Percentiles rank a stretch among this genome's conserved stretches.
These are phyloP conservation scores for Xyrauchen texanus DNA, from an alignment of 2,113 vertebrate genomes.

Conservation along the genomic window DNA sequence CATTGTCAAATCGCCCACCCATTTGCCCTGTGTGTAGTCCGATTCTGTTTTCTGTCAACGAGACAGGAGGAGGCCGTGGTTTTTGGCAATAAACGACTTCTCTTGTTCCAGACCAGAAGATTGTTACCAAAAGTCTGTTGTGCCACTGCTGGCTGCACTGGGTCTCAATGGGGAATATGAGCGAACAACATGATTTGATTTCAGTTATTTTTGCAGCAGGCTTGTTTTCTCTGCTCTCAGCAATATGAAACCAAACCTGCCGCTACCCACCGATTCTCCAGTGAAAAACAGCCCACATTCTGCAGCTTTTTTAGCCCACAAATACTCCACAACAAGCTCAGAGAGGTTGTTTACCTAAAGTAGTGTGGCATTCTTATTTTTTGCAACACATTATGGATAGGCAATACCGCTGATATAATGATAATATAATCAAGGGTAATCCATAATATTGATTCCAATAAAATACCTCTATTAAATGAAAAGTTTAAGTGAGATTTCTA, in stretches of 20 bases:
- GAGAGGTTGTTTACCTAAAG: slow-evolving; percentile 13
- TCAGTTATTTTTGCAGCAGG: slow-evolving; percentile 37
- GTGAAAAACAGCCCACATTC: slow-evolving; percentile 36
- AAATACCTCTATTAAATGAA: no score
- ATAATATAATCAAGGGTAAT: no score
- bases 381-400: neutral
- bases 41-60: slow-evolving; percentile 43
- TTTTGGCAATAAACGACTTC: slow-evolving; percentile 22
- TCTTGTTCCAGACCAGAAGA: slow-evolving; percentile 42
- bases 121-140: slow-evolving; percentile 45
- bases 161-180: slow-evolving; percentile 42
- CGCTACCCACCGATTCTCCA: slow-evolving; percentile 5
- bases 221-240: slow-evolving; percentile 39
- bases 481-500: no score
- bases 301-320: slow-evolving; percentile 19
- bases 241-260: slow-evolving; percentile 37
- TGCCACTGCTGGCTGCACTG: slow-evolving; percentile 24
- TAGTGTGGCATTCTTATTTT: slow-evolving; percentile 1
- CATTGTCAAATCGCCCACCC: neutral
- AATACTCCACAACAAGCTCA: slow-evolving; percentile 11
- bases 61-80: slow-evolving; percentile 25
- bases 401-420: no score
- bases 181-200: slow-evolving; percentile 42
- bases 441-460: no score
- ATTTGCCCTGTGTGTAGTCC: slow-evolving; percentile 17